Percentiles rank a stretch among this genome's conserved stretches.
Evolutionary conservation across 2,113 vertebrate species (phyloP).

Genomic region (Paradisaea rubra): DNA sequence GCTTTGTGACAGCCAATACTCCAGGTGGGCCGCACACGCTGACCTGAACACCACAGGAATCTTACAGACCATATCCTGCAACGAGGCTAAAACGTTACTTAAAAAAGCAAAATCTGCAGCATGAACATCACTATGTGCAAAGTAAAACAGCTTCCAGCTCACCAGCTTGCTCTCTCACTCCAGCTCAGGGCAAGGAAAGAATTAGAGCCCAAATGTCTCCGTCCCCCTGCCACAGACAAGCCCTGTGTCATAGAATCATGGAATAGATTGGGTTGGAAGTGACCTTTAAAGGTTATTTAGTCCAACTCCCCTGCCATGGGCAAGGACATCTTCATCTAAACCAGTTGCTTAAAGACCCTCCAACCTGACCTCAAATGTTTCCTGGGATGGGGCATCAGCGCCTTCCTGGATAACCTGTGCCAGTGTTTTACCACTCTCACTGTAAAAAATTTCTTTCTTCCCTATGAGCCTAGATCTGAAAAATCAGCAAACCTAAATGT

Average conservation of each 20-base stretch:
- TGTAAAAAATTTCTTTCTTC: neutral
- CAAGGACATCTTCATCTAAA: neutral
- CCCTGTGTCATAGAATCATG: neutral
- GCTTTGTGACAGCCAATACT: neutral
- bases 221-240: neutral
- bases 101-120: neutral
- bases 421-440: neutral
- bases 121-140: neutral
- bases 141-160: neutral
- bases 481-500: neutral
- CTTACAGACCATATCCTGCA: neutral
- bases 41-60: neutral
- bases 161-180: neutral
- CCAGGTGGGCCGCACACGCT: neutral
- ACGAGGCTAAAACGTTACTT: neutral
- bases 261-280: neutral
- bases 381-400: neutral
- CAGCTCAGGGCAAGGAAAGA: neutral
- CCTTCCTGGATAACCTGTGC: neutral
- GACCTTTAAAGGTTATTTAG: neutral
- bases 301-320: neutral
- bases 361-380: neutral
- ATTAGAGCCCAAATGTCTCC: neutral
- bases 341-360: neutral
- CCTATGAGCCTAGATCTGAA: neutral